These are phyloP conservation scores for Harpegnathos saltator DNA, from an alignment of 1,140 invertebrate species.

Conservation along the genomic window DNA sequence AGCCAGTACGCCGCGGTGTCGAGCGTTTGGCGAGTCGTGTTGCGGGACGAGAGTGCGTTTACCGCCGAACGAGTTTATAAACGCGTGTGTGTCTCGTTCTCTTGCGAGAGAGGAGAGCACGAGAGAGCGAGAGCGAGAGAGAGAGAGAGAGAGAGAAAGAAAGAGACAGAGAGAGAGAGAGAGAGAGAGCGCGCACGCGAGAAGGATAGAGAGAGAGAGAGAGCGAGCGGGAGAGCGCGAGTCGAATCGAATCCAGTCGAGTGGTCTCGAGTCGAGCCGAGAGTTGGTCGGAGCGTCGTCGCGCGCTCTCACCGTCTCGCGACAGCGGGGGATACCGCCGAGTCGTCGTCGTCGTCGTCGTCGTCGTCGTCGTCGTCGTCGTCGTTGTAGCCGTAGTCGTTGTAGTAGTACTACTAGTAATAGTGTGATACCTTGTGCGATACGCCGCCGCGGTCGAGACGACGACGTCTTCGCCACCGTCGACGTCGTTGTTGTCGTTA, in stretches of 20 bases:
- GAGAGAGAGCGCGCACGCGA: neutral
- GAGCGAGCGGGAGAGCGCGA: neutral
- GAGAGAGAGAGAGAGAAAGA: neutral
- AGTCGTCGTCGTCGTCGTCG: no score
- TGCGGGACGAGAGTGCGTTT: constrained; percentile 47
- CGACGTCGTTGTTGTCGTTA: no score
- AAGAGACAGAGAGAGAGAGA: neutral
- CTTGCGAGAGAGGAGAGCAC: neutral
- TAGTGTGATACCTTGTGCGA: no score
- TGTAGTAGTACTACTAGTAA: no score
- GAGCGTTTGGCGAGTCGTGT: constrained; percentile 75
- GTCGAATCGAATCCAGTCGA: constrained; percentile 2
- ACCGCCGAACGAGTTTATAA: constrained; percentile 18
- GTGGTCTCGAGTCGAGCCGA: constrained; percentile 9
- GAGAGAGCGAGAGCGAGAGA: neutral
- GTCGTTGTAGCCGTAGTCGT: no score
- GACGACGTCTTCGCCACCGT: no score
- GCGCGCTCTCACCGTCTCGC: constrained; percentile 7
- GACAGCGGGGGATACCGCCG: no score
- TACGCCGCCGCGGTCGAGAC: no score
- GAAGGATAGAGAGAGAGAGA: no score
- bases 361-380: no score
- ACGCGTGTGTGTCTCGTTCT: constrained; percentile 53
- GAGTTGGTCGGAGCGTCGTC: constrained; percentile 18
- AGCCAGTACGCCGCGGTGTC: constrained; percentile 76